phyloP scores from a whole-genome alignment of 2,113 vertebrate genomes.

The Zosterops borbonicus region DNA sequence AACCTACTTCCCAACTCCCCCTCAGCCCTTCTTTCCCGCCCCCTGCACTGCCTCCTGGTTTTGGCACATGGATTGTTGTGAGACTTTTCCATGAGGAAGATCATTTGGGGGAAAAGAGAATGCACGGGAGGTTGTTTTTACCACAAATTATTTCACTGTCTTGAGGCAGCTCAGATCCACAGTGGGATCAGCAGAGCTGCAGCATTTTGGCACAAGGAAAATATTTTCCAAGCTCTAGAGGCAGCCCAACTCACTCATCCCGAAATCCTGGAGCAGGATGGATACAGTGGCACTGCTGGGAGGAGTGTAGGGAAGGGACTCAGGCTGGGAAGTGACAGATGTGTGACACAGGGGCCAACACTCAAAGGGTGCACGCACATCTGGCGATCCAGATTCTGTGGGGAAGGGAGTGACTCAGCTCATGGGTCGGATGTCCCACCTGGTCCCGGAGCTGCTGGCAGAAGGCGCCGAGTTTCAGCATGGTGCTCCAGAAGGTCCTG shows the following conservation, averaged over 20 bases:
- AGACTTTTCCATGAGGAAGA: neutral
- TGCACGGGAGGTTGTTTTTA: neutral
- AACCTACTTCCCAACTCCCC: neutral
- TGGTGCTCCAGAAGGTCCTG: slow-evolving; percentile 82
- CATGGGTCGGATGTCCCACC: neutral
- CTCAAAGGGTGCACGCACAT: neutral
- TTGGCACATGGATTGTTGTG: neutral
- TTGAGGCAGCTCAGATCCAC: neutral
- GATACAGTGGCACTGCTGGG: neutral
- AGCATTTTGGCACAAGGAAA: neutral
- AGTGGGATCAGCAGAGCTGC: neutral
- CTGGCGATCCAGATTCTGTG: rapidly evolving
- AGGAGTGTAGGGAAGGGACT: neutral
- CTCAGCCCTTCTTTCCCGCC: neutral
- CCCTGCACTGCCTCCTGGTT: neutral
- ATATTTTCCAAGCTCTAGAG: neutral
- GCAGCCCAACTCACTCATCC: neutral
- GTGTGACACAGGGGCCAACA: neutral
- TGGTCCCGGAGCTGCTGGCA: slow-evolving; percentile 49
- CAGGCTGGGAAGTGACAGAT: neutral
- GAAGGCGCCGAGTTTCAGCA: slow-evolving; percentile 73
- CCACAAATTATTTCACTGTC: neutral
- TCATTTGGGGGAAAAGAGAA: neutral
- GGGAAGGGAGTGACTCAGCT: neutral
- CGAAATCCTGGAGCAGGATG: neutral